These are phyloP conservation scores for Melanophora roralis DNA, from an alignment of 2,888 invertebrate genomes.

Conservation along the genomic window DNA sequence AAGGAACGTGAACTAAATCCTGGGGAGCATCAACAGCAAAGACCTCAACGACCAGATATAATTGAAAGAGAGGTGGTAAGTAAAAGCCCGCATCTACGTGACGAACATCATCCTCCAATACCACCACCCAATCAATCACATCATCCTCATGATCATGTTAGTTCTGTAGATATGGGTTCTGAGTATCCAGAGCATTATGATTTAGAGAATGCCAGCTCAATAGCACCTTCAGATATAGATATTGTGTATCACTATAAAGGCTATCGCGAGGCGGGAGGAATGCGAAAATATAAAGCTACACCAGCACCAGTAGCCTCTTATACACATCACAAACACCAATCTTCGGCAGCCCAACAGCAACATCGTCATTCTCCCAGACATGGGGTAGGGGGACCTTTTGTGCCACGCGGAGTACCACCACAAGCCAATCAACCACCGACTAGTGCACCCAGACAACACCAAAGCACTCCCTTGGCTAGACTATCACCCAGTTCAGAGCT, in stretches of 20 bases:
- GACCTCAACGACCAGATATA: conserved; percentile 94
- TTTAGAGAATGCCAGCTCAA: conserved; percentile 97
- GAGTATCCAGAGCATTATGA: conserved; percentile 96
- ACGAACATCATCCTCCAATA: conserved; percentile 89
- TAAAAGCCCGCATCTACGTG: conserved; percentile 87
- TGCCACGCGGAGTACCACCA: conserved; percentile 84
- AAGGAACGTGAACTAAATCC: conserved; percentile 90
- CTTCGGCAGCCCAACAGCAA: conserved; percentile 83
- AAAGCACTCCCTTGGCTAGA: conserved; percentile 93
- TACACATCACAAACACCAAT: conserved; percentile 86
- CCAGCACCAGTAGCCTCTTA: conserved; percentile 88
- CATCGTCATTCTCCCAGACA: conserved; percentile 89
- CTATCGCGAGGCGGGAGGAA: conserved; percentile 89
- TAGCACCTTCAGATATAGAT: conserved; percentile 98
- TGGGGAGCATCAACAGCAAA: conserved; percentile 83
- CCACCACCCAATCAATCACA: conserved; percentile 85
- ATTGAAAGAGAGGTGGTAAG: conserved; percentile 93
- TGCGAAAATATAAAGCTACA: conserved; percentile 91
- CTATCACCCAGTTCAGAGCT: conserved; percentile 94
- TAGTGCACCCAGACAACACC: conserved; percentile 85
- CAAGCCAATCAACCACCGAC: conserved; percentile 84
- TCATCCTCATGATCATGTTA: conserved; percentile 85
- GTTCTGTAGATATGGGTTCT: conserved; percentile 86
- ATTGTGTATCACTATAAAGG: conserved; percentile 98
- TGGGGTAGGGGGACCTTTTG: conserved; percentile 82